Percentiles rank a stretch among this genome's conserved stretches.
These are phyloP conservation scores for Julus scanicus DNA, from an alignment of 2,888 invertebrate genomes.

Conservation along the genomic window DNA sequence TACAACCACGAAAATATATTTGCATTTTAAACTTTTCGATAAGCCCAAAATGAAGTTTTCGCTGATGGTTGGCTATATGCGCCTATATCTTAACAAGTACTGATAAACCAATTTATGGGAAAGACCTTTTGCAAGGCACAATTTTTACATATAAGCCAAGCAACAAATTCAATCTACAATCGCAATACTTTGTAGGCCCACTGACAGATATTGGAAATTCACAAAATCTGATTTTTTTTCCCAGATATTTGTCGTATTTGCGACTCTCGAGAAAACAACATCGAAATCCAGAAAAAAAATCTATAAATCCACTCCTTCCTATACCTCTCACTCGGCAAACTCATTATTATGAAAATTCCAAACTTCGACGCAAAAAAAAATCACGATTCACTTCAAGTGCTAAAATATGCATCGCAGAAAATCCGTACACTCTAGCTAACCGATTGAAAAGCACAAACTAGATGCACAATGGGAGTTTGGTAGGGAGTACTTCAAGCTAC, in stretches of 20 bases:
- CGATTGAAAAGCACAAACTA: conserved; percentile 37
- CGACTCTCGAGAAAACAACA: conserved; percentile 28
- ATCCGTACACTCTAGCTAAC: background rate
- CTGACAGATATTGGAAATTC: conserved; percentile 41
- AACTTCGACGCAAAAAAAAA: conserved; percentile 26
- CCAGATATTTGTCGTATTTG: conserved; percentile 29
- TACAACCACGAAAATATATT: background rate
- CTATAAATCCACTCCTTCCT: conserved; percentile 35
- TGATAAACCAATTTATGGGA: conserved; percentile 40
- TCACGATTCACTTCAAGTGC: conserved; percentile 28
- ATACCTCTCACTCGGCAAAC: background rate
- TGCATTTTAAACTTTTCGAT: background rate
- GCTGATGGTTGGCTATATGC: background rate
- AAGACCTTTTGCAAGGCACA: background rate
- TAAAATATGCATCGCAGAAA: conserved; percentile 6
- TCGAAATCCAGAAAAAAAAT: conserved; percentile 38
- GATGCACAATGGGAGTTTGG: background rate
- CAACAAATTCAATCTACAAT: conserved; percentile 35
- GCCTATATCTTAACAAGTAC: background rate
- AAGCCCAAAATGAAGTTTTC: background rate
- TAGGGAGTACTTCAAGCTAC: background rate
- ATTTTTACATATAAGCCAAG: background rate
- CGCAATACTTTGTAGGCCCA: conserved; percentile 2
- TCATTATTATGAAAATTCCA: conserved; percentile 45
- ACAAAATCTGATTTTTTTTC: conserved; percentile 41